Evolutionary conservation across 92 coral and sea anemone species (phyloP), one percentile per base, ranked within the genome.

Genomic region (Palythoa caribaeorum): DNA sequence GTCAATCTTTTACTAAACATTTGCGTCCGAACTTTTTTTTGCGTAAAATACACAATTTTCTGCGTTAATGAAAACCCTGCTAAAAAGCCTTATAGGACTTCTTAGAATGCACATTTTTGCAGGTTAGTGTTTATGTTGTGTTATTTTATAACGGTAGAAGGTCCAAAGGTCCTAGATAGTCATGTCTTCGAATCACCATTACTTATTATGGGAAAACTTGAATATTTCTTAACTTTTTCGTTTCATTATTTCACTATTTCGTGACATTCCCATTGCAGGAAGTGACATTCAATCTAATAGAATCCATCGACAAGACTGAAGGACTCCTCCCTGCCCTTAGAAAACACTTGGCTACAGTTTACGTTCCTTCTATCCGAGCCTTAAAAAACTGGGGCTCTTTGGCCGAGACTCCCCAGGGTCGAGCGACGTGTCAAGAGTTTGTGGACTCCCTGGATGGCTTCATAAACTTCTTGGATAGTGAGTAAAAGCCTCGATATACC

Each of bases 381-480:
- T 89, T 91, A 90, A 87, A 90, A 6, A 77, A 87, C 78, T 95
- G 98, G 98, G 98, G 98, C 51, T 92, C 94, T 5, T 88, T 95
- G 40, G 53, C 80, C 73, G 93, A 92, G 35, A 93, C 98, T 38
- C 96, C 98, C 36, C 98, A 95, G 70, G 98, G 98, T 51, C 76
- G 80, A 36, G 54, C 83, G 20, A 88, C 92, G 13, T 86, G 93
- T 40, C 86, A 87, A 48, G 96, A 95, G 55, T 95, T 95, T 89
- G 87, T 93, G 5, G 96, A 95, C 65, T 79, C 94, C 6, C 84
- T 95, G 60, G 98, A 95, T 52, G 59, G 81, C 47, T 95, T 95
- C 88, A 90, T 95, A 2, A 92, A 91, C 76, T 95, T 95, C 76
- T 93, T 92, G 74, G 96, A 95, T 87, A 92, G 98, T 95, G 73